phyloP scores from a whole-genome alignment of 1,140 invertebrate genomes.

The Chrysomallon squamiferum region DNA sequence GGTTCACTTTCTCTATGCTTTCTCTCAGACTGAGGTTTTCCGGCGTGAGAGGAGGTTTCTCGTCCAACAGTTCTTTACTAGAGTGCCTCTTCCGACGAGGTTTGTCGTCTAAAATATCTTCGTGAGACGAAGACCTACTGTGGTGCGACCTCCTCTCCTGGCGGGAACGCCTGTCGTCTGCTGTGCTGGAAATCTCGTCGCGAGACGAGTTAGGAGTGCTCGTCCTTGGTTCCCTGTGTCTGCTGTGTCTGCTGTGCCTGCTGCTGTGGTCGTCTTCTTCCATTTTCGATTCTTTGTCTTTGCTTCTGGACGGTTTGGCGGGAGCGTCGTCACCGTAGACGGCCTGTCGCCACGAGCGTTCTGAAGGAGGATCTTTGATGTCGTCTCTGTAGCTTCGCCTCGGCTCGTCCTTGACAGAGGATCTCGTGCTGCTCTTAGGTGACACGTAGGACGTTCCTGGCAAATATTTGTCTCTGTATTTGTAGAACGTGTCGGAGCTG shows the following conservation, averaged over 20 bases:
- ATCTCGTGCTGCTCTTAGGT: constrained; percentile 10
- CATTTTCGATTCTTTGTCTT: constrained; percentile 16
- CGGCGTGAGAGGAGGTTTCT: constrained; percentile 46
- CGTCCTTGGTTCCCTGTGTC: constrained; percentile 29
- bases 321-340: constrained; percentile 52
- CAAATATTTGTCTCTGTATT: constrained; percentile 47
- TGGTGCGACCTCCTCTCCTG: constrained; percentile 31
- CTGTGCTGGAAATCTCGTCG: constrained; percentile 14
- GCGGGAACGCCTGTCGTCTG: constrained; percentile 31
- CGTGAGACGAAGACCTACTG: constrained; percentile 47
- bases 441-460: background rate
- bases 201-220: constrained; percentile 43
- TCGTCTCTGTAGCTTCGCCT: constrained; percentile 34
- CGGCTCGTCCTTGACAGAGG: constrained; percentile 17
- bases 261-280: constrained; percentile 28
- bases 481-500: constrained; percentile 45
- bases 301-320: constrained; percentile 7
- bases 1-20: constrained; percentile 59
- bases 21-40: constrained; percentile 57
- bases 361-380: constrained; percentile 37
- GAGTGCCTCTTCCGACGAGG: constrained; percentile 39
- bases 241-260: constrained; percentile 15
- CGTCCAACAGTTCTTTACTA: constrained; percentile 49
- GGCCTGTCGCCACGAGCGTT: constrained; percentile 52
- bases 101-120: constrained; percentile 51